These are phyloP conservation scores for Hemiprocne comata DNA, from an alignment of 2,113 vertebrate species.

Conservation along the genomic window DNA sequence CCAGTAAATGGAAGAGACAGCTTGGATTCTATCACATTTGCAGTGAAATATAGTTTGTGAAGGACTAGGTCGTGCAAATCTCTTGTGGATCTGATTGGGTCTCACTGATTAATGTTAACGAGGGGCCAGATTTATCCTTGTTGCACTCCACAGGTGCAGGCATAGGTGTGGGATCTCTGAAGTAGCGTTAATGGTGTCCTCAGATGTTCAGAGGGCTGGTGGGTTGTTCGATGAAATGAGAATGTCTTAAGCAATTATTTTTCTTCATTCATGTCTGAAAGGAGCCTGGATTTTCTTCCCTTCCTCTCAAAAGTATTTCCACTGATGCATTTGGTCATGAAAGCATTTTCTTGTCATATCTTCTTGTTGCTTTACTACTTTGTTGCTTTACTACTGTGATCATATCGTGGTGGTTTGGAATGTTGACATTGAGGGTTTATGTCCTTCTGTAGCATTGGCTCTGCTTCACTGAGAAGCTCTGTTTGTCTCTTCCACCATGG, in stretches of 20 bases:
- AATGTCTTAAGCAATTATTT: neutral
- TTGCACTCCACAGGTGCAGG: neutral
- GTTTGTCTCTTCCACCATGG: neutral
- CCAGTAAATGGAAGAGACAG: neutral
- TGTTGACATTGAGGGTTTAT: neutral
- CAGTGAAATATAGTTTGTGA: neutral
- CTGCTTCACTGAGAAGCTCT: neutral
- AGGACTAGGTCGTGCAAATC: neutral
- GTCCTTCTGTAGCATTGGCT: neutral
- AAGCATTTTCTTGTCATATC: neutral
- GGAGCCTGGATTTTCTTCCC: neutral
- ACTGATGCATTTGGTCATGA: neutral
- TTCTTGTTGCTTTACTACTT: neutral
- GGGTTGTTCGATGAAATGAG: neutral
- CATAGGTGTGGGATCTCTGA: neutral
- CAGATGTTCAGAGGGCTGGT: neutral
- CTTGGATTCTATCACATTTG: neutral
- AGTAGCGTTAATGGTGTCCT: neutral
- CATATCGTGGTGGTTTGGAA: neutral
- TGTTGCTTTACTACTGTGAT: neutral
- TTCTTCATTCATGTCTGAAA: neutral
- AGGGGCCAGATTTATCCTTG: neutral
- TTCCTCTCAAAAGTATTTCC: neutral
- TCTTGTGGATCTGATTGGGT: neutral
- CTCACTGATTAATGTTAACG: accelerated